Percentiles rank a stretch among this genome's conserved stretches.
Conservation (phyloP, 2,113 vertebrate genomes). For the Tragelaphus buxtoni region DNA sequence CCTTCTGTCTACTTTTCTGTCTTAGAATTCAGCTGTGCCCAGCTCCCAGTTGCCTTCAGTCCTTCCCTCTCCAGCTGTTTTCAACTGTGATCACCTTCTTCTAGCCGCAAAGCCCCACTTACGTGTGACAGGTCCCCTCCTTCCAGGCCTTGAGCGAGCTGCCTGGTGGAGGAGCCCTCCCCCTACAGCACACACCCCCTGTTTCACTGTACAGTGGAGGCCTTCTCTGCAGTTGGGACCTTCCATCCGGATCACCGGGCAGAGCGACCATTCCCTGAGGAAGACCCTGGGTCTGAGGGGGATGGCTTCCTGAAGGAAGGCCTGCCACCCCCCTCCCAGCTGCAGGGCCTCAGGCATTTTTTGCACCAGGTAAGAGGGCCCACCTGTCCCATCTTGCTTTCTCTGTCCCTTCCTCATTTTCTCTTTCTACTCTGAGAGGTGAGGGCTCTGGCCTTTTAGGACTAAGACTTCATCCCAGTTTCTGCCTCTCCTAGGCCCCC, state of each 20-base stretch:
- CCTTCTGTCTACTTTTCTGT: neutral
- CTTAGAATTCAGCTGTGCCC: neutral
- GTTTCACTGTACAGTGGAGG: neutral
- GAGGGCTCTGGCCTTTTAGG: neutral
- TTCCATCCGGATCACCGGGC: constrained; percentile 56
- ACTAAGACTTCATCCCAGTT: neutral
- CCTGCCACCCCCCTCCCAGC: constrained; percentile 38
- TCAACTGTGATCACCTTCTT: neutral
- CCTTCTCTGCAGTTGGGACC: neutral
- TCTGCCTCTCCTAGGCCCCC: neutral
- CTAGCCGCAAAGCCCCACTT: neutral
- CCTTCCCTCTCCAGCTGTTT: neutral
- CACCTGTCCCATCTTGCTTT: neutral
- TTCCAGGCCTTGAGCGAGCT: neutral
- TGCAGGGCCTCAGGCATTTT: constrained; percentile 73
- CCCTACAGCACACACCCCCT: neutral
- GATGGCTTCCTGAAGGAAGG: constrained; percentile 33
- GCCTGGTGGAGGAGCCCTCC: neutral
- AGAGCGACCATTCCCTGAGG: constrained; percentile 72
- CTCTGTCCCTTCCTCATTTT: neutral
- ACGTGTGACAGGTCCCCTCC: neutral
- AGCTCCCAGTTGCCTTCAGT: neutral
- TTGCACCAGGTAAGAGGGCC: constrained; percentile 60
- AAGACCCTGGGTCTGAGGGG: neutral
- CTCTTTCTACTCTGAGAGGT: neutral